Evolutionary conservation across 2,888 invertebrate species (phyloP).

Genomic region (Lordiphosa andalusiaca): DNA sequence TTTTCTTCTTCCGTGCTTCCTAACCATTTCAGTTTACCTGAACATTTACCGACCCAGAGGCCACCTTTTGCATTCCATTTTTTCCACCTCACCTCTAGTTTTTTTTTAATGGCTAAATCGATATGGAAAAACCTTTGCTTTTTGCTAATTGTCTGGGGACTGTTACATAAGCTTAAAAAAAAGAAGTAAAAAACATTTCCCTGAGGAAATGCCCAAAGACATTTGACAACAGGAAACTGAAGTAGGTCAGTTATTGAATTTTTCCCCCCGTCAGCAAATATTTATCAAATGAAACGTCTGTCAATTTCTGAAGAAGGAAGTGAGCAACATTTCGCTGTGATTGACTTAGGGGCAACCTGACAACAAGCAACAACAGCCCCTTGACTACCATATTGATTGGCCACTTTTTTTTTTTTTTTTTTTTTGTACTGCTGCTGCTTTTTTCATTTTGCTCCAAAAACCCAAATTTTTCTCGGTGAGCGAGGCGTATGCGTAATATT

Average conservation of each 20-base stretch:
- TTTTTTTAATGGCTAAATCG: constrained; percentile 64
- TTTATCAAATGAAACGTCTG: constrained; percentile 15
- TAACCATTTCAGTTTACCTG: constrained; percentile 19
- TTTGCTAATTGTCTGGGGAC: constrained; percentile 53
- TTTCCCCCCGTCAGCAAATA: constrained; percentile 41
- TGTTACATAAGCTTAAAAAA: constrained; percentile 57
- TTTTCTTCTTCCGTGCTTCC: constrained; percentile 10
- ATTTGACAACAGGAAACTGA: constrained; percentile 43
- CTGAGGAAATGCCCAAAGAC: constrained; percentile 45
- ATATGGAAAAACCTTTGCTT: constrained; percentile 42
- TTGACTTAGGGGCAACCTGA: constrained; percentile 54
- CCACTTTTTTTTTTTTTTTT: constrained; percentile 23
- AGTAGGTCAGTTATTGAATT: constrained; percentile 79
- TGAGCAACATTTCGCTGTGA: constrained; percentile 26
- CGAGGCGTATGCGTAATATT: constrained; percentile 60
- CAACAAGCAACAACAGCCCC: constrained; percentile 40
- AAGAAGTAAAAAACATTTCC: constrained; percentile 25
- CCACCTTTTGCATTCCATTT: constrained; percentile 28
- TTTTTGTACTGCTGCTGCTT: constrained; percentile 2
- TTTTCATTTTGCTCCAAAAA: constrained; percentile 48
- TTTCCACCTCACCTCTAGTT: constrained; percentile 22
- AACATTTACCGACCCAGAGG: constrained; percentile 12
- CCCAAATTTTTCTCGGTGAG: constrained; percentile 50
- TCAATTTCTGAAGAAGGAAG: constrained; percentile 12
- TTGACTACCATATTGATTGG: constrained; percentile 60